Conservation (phyloP, 2,888 invertebrate genomes). For the Troides aeacus region DNA sequence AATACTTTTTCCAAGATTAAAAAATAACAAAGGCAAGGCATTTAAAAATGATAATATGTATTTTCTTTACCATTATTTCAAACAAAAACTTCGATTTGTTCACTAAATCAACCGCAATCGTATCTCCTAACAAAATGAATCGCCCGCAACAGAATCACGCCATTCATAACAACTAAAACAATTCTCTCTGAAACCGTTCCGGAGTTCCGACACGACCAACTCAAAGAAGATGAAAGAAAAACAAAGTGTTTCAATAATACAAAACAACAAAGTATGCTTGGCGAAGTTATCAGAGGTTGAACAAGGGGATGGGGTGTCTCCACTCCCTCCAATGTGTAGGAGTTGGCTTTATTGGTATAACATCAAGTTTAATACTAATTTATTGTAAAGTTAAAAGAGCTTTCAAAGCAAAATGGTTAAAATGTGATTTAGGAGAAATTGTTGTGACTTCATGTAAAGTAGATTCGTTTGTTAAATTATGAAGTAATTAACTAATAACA, state of each 20-base stretch:
- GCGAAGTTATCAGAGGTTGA: constrained; percentile 51
- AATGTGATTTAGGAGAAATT: constrained; percentile 3
- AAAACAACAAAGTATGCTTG: constrained; percentile 71
- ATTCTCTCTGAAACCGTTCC: constrained; percentile 43
- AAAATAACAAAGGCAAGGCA: too few relatives aligned
- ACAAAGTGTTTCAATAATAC: constrained; percentile 75
- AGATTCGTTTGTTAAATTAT: background rate
- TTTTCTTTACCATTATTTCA: background rate
- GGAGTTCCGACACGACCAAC: constrained; percentile 42
- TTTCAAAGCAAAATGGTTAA: constrained; percentile 9
- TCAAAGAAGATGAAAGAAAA: constrained; percentile 71
- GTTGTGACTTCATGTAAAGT: background rate
- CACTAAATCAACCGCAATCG: constrained; percentile 1
- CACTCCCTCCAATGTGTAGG: constrained; percentile 34
- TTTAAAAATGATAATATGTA: too few relatives aligned
- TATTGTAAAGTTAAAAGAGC: constrained; percentile 30
- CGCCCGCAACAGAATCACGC: background rate
- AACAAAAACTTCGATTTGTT: background rate
- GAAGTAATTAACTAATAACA: background rate
- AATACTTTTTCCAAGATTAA: too few relatives aligned
- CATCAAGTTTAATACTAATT: constrained; percentile 45
- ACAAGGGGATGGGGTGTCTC: constrained; percentile 40
- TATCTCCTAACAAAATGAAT: constrained; percentile 3
- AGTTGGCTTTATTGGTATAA: constrained; percentile 45
- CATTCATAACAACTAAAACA: constrained; percentile 32